Evolutionary conservation across 2,113 vertebrate genomes (phyloP).

Genomic region (Menidia beryllina): DNA sequence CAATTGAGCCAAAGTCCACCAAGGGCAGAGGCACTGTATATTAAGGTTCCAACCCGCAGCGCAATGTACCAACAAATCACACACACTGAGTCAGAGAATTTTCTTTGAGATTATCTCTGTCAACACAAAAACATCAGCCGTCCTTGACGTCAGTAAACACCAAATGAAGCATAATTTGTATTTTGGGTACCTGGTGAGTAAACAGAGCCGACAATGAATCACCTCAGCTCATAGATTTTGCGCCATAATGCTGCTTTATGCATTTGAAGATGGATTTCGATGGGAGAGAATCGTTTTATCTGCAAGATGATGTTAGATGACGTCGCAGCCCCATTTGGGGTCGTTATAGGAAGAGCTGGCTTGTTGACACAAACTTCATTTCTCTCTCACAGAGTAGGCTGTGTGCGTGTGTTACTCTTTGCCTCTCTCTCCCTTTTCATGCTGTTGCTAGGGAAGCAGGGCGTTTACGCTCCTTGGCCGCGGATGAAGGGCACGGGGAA

Average conservation of each 20-base stretch:
- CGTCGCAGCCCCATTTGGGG: conserved; percentile 8
- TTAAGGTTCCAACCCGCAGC: conserved; percentile 13
- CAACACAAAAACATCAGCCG: conserved; percentile 52
- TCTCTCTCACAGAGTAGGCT: conserved; percentile 8
- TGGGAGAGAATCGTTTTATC: conserved; percentile 3
- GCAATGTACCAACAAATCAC: conserved; percentile 39
- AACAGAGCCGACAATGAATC: conserved; percentile 51
- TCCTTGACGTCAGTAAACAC: conserved; percentile 41
- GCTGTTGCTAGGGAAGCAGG: conserved; percentile 82
- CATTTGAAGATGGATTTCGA: conserved; percentile 39
- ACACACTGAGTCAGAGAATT: conserved; percentile 39
- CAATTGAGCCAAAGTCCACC: neutral
- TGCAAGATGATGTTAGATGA: conserved; percentile 3
- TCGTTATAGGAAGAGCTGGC: conserved; percentile 39
- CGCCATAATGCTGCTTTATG: neutral
- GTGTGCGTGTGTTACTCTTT: neutral
- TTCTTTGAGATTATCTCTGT: conserved; percentile 42
- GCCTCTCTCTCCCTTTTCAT: conserved; percentile 50
- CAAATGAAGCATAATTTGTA: conserved; percentile 61
- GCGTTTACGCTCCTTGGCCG: conserved; percentile 78
- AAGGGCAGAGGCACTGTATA: neutral
- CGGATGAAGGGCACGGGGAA: conserved; percentile 68
- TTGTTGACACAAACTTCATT: conserved; percentile 68
- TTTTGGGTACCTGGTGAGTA: conserved; percentile 66
- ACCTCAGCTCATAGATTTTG: conserved; percentile 14